These are phyloP conservation scores for Lymantria dispar DNA, from an alignment of 2,888 invertebrate species.

Conservation along the genomic window DNA sequence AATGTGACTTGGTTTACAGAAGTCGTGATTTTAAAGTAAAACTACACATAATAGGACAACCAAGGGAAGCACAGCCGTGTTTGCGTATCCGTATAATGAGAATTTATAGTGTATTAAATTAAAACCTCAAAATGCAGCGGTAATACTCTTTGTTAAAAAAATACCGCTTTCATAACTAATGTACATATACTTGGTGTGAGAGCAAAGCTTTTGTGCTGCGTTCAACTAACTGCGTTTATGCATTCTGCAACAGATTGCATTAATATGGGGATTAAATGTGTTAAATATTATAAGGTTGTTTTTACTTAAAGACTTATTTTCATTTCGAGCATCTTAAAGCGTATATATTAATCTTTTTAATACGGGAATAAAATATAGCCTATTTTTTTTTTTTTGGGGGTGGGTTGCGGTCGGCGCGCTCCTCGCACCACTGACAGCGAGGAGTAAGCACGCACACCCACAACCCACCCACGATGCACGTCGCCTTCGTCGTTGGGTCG, in stretches of 20 bases:
- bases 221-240: conserved; percentile 22
- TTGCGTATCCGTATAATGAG: conserved; percentile 3
- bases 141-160: conserved; percentile 29
- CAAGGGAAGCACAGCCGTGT: background rate
- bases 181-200: conserved; percentile 48
- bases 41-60: background rate
- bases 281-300: background rate
- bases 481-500: too few species aligned
- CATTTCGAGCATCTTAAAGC: too few species aligned
- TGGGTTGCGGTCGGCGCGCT: too few species aligned
- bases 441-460: too few species aligned
- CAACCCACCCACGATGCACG: too few species aligned
- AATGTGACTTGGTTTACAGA: conserved; percentile 1
- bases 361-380: too few species aligned
- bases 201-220: conserved; percentile 26
- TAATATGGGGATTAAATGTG: background rate
- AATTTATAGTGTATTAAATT: conserved; percentile 27
- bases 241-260: conserved; percentile 6
- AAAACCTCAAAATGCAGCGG: conserved; percentile 25
- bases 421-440: too few species aligned
- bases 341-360: too few species aligned
- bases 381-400: too few species aligned
- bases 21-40: background rate
- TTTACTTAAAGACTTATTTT: background rate
- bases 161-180: conserved; percentile 40